Base-by-base conservation (phyloP, 2,888 invertebrate genomes). In the Hylaea fasciaria region DNA sequence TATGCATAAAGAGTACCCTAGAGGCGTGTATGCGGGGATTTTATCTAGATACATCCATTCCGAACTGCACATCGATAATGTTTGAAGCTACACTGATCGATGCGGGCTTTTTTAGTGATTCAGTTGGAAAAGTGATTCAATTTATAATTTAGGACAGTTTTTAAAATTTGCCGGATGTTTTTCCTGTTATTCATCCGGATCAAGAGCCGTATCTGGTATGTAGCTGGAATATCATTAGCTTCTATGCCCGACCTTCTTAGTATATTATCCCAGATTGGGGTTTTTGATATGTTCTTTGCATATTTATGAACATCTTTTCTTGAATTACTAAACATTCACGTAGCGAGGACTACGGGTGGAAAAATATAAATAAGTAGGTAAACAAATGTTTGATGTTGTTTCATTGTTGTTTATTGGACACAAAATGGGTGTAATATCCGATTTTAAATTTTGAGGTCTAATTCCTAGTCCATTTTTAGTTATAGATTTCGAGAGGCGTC, bases 231-330 rank as follows among this genome's bases (percentile, higher is more conserved):
- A 49, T 28, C 12, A 40, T 45, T 28, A n/a, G 22, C 28, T 8
- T 9, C 14, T 3, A 4, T 4, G 13, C 40, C 40, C 40, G 4
- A 22, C 29, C 40, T 22, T 22, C 22, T 22, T 58, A 14, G 41
- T 53, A 48, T 53, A 11, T n/a, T n/a, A n/a, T 14, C 32, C 48
- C 39, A 39, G 48, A 53, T 59, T 39, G 48, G 49, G 49, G 53
- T 17, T 49, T 44, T 43, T 37, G 14, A 11, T n/a, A 59, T 59
- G 49, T 43, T 37, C 53, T 53, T 59, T 43, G 44, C 53, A 53
- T 59, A 52, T 39, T 49, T 48, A 53, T 48, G 35, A 41, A 41
- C 46, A 28, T 58, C 16, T 48, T 58, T 52, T 37, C 32, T 41
- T 22, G 43, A 39, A 44, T 29, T 14, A 13, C 12, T 32, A 28